Percentiles rank a stretch among this genome's conserved stretches.
Conservation (phyloP, 1,140 invertebrate species). For the Scaptodrosophila lebanonensis region DNA sequence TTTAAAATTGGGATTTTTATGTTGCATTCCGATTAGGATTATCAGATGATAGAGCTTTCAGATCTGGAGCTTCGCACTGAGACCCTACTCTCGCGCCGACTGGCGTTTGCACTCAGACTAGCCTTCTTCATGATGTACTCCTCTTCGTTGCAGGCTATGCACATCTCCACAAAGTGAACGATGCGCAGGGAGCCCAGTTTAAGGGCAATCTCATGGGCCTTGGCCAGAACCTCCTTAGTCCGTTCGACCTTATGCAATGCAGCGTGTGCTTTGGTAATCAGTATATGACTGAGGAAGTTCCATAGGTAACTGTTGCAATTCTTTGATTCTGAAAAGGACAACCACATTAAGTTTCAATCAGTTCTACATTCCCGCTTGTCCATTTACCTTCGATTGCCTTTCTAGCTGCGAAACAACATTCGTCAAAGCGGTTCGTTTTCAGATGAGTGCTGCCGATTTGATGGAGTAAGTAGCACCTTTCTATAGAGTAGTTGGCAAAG, state of each 20-base stretch:
- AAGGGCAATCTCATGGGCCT: conserved; percentile 25
- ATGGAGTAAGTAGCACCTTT: conserved; percentile 63
- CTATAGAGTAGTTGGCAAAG: conserved; percentile 59
- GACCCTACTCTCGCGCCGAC: conserved; percentile 12
- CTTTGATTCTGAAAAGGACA: conserved; percentile 36
- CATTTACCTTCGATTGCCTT: conserved; percentile 53
- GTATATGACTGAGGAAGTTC: conserved; percentile 46
- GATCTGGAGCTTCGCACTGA: background rate
- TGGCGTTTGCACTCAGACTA: conserved; percentile 8
- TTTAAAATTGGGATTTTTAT: too few species aligned
- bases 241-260: conserved; percentile 54
- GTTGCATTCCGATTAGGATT: too few species aligned
- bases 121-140: conserved; percentile 27
- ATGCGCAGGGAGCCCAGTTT: conserved; percentile 22
- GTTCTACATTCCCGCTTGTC: background rate
- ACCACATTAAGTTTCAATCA: background rate
- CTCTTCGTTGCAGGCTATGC: conserved; percentile 41
- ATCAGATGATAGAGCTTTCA: too few species aligned
- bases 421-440: conserved; percentile 43
- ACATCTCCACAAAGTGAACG: conserved; percentile 34
- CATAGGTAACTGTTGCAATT: conserved; percentile 57
- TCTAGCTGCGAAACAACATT: conserved; percentile 53
- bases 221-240: conserved; percentile 33
- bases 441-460: conserved; percentile 57
- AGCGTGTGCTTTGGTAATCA: conserved; percentile 56